A percentile compares a stretch with the other conserved stretches of the same genome.
Evolutionary conservation across 2,113 vertebrate species (phyloP).

Genomic region (Cygnus buccinator): DNA sequence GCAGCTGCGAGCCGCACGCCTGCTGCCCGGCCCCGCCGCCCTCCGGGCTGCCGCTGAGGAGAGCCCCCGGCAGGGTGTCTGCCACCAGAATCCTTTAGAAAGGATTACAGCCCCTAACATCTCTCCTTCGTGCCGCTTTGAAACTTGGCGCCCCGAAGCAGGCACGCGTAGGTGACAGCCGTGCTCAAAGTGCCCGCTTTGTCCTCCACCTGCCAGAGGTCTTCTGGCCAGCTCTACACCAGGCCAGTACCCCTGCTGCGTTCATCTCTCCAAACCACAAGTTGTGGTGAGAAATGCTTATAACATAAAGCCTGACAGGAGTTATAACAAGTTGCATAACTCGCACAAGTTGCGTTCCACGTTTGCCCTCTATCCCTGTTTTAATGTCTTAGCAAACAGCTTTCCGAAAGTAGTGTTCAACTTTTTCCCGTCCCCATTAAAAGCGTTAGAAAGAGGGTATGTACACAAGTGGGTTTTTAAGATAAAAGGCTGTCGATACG

Average conservation of each 20-base stretch:
- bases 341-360: fast-evolving
- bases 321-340: neutral
- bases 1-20: conserved; percentile 85
- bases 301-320: fast-evolving
- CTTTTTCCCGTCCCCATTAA: neutral
- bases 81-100: conserved; percentile 68
- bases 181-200: neutral
- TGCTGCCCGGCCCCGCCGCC: neutral
- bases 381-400: neutral
- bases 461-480: conserved; percentile 17
- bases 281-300: neutral
- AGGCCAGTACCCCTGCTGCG: neutral
- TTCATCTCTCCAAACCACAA: neutral
- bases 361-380: neutral
- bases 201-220: neutral
- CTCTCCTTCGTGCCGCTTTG: neutral
- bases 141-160: neutral
- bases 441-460: neutral
- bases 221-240: neutral
- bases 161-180: neutral
- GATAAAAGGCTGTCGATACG: conserved; percentile 4
- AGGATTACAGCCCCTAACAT: conserved; percentile 22
- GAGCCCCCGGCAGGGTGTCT: conserved; percentile 5
- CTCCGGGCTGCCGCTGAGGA: neutral
- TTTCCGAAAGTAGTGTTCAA: neutral